Evolutionary conservation across 1,140 invertebrate genomes (phyloP).

Genomic region (Diabrotica virgifera): DNA sequence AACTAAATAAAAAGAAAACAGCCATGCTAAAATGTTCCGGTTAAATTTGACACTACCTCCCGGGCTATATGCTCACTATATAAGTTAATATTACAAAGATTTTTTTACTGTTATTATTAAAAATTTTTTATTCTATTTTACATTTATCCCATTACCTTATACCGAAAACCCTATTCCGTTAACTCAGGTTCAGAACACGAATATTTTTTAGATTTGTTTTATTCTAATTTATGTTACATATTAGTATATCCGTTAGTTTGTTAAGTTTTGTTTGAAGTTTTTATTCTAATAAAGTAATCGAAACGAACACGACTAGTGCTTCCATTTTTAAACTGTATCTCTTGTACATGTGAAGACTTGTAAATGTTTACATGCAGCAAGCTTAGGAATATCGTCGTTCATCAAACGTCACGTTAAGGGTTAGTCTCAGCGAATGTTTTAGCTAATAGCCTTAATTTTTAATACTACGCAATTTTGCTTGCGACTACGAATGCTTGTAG

Average conservation of each 20-base stretch:
- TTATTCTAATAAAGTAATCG: conserved; percentile 26
- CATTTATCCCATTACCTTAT: no score
- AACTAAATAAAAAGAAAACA: no score
- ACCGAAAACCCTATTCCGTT: not conserved
- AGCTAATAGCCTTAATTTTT: conserved; percentile 28
- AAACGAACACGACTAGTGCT: conserved; percentile 9
- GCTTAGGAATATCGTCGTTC: conserved; percentile 45
- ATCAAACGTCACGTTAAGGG: conserved; percentile 46
- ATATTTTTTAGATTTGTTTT: conserved; percentile 27
- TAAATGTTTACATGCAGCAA: conserved; percentile 46
- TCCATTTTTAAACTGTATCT: conserved; percentile 5
- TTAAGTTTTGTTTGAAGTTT: conserved; percentile 32
- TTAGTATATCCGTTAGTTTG: conserved; percentile 11
- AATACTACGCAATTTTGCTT: conserved; percentile 25
- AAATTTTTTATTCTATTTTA: no score
- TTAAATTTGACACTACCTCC: no score
- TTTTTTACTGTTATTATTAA: no score
- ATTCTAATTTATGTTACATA: conserved; percentile 27
- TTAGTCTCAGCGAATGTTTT: conserved; percentile 40
- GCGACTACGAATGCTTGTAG: conserved; percentile 18
- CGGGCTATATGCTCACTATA: no score
- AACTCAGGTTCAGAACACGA: not conserved
- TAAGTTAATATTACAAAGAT: no score
- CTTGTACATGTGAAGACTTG: conserved; percentile 20
- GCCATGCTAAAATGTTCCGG: no score